Evolutionary conservation across 2,113 vertebrate genomes (phyloP), one percentile per base, ranked within the genome.

Genomic region (Cisticola juncidis): DNA sequence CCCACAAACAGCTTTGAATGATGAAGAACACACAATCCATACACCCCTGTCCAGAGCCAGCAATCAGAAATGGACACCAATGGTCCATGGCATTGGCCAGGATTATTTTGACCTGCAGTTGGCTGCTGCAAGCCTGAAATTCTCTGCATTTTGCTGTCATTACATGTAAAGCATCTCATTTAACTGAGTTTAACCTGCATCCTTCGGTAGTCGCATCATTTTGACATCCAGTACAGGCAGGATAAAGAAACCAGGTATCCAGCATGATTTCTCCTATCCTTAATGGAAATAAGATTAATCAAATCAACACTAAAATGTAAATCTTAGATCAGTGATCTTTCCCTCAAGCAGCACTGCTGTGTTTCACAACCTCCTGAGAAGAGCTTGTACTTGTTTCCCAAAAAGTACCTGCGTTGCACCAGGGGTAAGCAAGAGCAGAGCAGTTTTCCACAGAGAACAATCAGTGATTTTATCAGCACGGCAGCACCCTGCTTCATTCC

Each of bases 21-120:
- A 42, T 22, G 44, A 45, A 47, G 33, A 72, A 20, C 6, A 48
- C 1, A 4, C 8, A 28, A 3, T 6, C 22, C 23, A 0, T 23
- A 3, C 23, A 66, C 3, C 33, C 11, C 58, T 28, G 50, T 19
- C 68, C 50, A 7, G 23, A 54, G 5, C 14, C 11, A 6, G 6
- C 20, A 33, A 1, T 8, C 15, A 40, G 50, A 65, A 35, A 45
- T 0, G 2, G 19, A 15, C 47, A 65, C 45, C 54, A 69, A 20
- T 40, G n/a, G 4, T 11, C 29, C 21, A 0, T 26, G 35, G 14
- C 25, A 13, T 1, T 16, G 48, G 1, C 25, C 19, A 22, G 19
- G 14, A 50, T 6, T 9, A 35, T 51, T 86, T 14, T 12, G 20
- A 48, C 54, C 57, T 25, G 33, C 33, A 54, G 17, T 0, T 7